Base-by-base conservation (phyloP, 2,797 vertebrate genomes). In the Stomatorhinus walkeri region DNA sequence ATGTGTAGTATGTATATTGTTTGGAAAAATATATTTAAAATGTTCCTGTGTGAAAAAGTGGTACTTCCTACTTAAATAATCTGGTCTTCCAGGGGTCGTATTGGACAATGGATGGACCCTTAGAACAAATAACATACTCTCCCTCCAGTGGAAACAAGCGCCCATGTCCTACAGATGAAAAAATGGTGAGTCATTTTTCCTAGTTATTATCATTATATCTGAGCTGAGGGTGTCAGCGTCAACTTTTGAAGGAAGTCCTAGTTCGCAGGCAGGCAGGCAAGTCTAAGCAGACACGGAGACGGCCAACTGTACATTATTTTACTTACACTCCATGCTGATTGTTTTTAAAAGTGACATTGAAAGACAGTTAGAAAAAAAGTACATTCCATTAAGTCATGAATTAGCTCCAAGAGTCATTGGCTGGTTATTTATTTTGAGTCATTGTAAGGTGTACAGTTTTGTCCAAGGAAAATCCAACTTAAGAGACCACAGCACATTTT, bases 81-180 rank as follows among this genome's bases (percentile, higher is more conserved):
- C 6, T 93, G 89, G 92, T 32, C 92, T 95, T 94, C 9, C 64
- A 99, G 98, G 98, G 98, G 49, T 99, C 98, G 36, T 99, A 99
- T 2, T 99, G 98, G 98, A 99, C 97, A 16, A 99, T 99, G 93
- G 98, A 99, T 90, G 97, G 96, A n/a, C 97, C 97, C 72, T 88
- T 94, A 32, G 95, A 94, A 49, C 91, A 46, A 64, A 88, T 51
- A 90, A 87, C 91, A 91, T 89, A 91, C 93, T 93, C 87, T 93
- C 96, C 95, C 91, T 92, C 92, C 64, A 97, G 94, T 92, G 94
- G 93, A 24, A 92, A 91, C 1, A 96, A 96, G 90, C 95, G 95
- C 48, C 92, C 95, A 2, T 93, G 93, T 90, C 93, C 95, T 28
- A 90, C 92, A 89, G 94, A 95, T 9, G 92, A 94, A 5, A 91